Evolutionary conservation across 2,888 invertebrate genomes (phyloP).

Genomic region (Heteromurus nitidus): DNA sequence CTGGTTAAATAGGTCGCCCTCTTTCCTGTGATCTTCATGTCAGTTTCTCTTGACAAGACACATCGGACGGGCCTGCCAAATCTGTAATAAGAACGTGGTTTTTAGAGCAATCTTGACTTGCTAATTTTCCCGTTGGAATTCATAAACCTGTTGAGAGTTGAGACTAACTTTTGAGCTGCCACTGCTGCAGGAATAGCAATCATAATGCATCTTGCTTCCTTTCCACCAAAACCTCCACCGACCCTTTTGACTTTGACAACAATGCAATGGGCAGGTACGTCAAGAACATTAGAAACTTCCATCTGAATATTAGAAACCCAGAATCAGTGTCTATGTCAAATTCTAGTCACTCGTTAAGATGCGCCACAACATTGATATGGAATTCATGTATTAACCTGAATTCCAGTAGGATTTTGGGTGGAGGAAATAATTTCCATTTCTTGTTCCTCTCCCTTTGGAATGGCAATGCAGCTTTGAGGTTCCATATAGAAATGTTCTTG

Average conservation of each 20-base stretch:
- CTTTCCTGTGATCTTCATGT: slow-evolving; percentile 92
- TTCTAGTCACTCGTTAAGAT: not conserved
- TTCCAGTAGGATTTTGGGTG: slow-evolving; percentile 84
- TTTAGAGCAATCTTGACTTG: not conserved
- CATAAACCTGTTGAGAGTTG: too few relatives aligned
- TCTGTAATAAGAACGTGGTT: slow-evolving; percentile 76
- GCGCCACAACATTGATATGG: not conserved
- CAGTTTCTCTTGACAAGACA: slow-evolving; percentile 95
- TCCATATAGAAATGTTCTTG: slow-evolving; percentile 99
- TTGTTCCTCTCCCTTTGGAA: slow-evolving; percentile 82
- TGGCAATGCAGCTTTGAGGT: slow-evolving; percentile 79
- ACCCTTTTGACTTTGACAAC: slow-evolving; percentile 78
- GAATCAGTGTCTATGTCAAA: not conserved
- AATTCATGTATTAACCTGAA: slow-evolving; percentile 56
- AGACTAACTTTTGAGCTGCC: slow-evolving; percentile 83
- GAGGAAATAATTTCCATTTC: slow-evolving; percentile 91
- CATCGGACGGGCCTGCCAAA: slow-evolving; percentile 87
- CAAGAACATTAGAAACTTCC: slow-evolving; percentile 75
- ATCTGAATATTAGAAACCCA: slow-evolving; percentile 19
- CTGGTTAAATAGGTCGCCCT: slow-evolving; percentile 91
- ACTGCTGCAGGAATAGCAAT: slow-evolving; percentile 86
- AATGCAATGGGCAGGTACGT: slow-evolving; percentile 75
- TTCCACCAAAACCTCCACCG: slow-evolving; percentile 97
- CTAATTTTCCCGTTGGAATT: not conserved
- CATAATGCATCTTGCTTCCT: slow-evolving; percentile 85